phyloP scores from a whole-genome alignment of 2,888 invertebrate species.

The Drosophila subquinaria region DNA sequence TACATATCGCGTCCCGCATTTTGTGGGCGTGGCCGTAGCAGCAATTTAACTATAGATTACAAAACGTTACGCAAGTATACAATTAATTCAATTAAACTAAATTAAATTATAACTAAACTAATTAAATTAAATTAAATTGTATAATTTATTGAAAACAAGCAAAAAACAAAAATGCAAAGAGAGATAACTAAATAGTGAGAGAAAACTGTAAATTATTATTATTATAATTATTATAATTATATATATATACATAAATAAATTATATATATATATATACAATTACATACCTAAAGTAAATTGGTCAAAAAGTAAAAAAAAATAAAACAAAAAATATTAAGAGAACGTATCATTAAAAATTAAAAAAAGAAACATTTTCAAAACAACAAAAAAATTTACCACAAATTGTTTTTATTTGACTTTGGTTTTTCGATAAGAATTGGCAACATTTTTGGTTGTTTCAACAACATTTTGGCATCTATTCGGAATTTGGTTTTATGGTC shows the following conservation, averaged over 20 bases:
- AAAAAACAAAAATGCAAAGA: conserved; percentile 46
- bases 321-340: conserved; percentile 22
- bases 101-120: conserved; percentile 43
- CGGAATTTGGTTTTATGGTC: conserved; percentile 29
- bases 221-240: conserved; percentile 40
- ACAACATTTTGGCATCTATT: conserved; percentile 9
- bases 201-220: conserved; percentile 59
- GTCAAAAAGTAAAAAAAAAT: conserved; percentile 41
- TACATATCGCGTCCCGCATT: conserved; percentile 76
- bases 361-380: conserved; percentile 60
- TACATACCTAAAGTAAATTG: conserved; percentile 51
- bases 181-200: conserved; percentile 64
- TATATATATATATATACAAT: conserved; percentile 24
- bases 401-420: conserved; percentile 72
- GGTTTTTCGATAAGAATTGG: conserved; percentile 36
- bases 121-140: conserved; percentile 54
- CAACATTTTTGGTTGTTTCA: conserved; percentile 27
- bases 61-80: conserved; percentile 77
- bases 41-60: conserved; percentile 63
- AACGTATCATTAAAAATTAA: conserved; percentile 77
- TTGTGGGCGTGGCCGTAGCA: conserved; percentile 74
- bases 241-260: conserved; percentile 37
- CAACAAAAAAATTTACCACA: conserved; percentile 49
- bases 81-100: conserved; percentile 81
- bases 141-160: conserved; percentile 62